Evolutionary conservation across 2,888 invertebrate species (phyloP).

Genomic region (Hirtodrosophila trivittata): DNA sequence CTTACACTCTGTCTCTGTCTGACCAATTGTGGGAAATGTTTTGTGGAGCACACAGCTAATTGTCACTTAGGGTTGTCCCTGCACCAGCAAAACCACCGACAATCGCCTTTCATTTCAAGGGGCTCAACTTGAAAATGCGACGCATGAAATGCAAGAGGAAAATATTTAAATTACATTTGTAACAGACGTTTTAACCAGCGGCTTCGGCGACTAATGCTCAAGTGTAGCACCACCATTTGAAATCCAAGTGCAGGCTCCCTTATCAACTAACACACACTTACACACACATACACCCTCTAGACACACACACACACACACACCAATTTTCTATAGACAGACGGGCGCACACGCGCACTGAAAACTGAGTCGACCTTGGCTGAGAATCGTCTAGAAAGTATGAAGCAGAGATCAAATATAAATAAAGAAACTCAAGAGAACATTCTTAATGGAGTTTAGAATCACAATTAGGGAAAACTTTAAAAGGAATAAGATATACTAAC

Average conservation of each 20-base stretch:
- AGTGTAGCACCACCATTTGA: constrained; percentile 26
- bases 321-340: constrained; percentile 9
- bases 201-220: constrained; percentile 21
- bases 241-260: constrained; percentile 42
- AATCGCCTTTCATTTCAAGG: constrained; percentile 27
- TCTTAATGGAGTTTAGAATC: no score
- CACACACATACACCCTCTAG: constrained; percentile 15
- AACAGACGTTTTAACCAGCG: constrained; percentile 41
- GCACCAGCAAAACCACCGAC: constrained; percentile 20
- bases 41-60: constrained; percentile 52
- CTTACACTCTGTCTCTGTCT: no score
- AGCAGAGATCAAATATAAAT: background rate
- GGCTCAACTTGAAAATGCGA: constrained; percentile 20
- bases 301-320: constrained; percentile 15
- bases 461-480: no score
- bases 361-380: constrained; percentile 11
- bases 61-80: constrained; percentile 56
- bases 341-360: constrained; percentile 43
- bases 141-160: constrained; percentile 34
- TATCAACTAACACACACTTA: constrained; percentile 23
- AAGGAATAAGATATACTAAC: no score
- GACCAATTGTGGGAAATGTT: constrained; percentile 55
- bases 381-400: background rate
- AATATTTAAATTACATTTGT: constrained; percentile 62
- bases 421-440: background rate